phyloP scores from a whole-genome alignment of 2,888 invertebrate genomes.

The Xanthorhoe designata region DNA sequence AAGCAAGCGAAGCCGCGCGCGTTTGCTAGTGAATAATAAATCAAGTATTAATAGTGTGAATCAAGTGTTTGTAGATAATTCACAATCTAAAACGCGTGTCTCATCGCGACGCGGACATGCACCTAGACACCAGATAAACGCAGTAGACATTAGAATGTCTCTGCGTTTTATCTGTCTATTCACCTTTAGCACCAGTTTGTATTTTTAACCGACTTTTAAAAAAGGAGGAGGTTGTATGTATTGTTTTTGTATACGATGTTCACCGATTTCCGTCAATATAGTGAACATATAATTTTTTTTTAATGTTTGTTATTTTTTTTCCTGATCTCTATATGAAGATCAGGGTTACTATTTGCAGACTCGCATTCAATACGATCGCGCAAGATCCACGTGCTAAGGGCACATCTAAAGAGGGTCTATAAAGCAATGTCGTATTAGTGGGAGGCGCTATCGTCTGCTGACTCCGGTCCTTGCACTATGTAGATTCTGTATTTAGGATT shows the following conservation, averaged over 20 bases:
- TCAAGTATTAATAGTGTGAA: too few species aligned
- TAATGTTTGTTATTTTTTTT: too few species aligned
- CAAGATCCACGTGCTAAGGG: neutral
- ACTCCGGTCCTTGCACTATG: neutral
- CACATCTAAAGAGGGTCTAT: conserved; percentile 11
- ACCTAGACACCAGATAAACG: conserved; percentile 8
- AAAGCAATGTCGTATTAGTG: conserved; percentile 34
- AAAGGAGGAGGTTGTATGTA: too few species aligned
- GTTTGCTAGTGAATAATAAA: too few species aligned
- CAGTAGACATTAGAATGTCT: conserved; percentile 10
- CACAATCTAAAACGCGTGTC: conserved; percentile 2
- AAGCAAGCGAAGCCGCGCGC: too few species aligned
- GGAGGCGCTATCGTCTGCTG: conserved; percentile 30
- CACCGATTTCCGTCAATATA: too few species aligned
- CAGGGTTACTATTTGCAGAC: neutral
- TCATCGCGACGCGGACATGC: conserved; percentile 25
- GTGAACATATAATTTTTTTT: too few species aligned
- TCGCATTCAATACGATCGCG: neutral
- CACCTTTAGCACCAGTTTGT: conserved; percentile 1
- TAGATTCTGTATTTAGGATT: neutral
- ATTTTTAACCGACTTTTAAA: too few species aligned
- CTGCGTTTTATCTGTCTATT: conserved; percentile 7
- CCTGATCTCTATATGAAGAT: too few species aligned
- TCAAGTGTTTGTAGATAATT: neutral
- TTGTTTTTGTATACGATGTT: too few species aligned